Conservation (phyloP, 1,140 invertebrate species). For the Alviniconcha marisindica region DNA sequence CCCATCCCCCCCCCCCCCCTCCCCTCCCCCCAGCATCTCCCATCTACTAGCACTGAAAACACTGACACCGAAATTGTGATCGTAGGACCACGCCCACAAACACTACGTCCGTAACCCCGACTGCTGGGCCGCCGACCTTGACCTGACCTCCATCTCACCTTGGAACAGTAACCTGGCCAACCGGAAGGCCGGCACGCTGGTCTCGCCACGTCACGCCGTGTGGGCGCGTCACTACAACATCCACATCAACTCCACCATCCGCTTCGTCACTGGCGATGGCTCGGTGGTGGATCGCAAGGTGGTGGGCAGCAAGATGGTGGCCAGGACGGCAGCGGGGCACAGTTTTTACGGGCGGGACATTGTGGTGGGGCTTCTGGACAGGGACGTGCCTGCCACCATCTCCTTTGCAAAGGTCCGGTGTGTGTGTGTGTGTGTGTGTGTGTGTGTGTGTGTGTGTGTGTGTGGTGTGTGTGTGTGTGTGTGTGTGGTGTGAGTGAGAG, state of each 20-base stretch:
- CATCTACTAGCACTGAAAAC: too few species aligned
- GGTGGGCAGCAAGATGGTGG: constrained; percentile 39
- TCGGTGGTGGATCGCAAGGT: constrained; percentile 57
- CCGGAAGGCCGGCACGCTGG: constrained; percentile 55
- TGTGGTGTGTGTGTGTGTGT: too few species aligned
- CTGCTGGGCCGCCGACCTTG: constrained; percentile 61
- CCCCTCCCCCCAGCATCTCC: too few species aligned
- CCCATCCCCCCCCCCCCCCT: too few species aligned
- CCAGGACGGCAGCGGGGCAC: neutral
- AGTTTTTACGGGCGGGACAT: constrained; percentile 56
- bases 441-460: too few species aligned
- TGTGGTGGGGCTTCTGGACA: constrained; percentile 60
- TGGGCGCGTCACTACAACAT: constrained; percentile 65
- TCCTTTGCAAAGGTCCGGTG: constrained; percentile 53
- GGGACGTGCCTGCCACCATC: constrained; percentile 55
- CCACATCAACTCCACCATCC: constrained; percentile 49
- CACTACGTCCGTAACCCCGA: constrained; percentile 51
- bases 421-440: too few species aligned
- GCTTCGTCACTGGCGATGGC: constrained; percentile 59
- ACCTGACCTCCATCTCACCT: constrained; percentile 62
- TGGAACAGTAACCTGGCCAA: constrained; percentile 59
- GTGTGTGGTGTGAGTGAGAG: too few species aligned
- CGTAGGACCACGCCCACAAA: constrained; percentile 60
- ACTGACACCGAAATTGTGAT: too few species aligned
- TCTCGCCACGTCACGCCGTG: constrained; percentile 57